phyloP scores from a whole-genome alignment of 2,113 vertebrate genomes.

The Syrrhaptes paradoxus region DNA sequence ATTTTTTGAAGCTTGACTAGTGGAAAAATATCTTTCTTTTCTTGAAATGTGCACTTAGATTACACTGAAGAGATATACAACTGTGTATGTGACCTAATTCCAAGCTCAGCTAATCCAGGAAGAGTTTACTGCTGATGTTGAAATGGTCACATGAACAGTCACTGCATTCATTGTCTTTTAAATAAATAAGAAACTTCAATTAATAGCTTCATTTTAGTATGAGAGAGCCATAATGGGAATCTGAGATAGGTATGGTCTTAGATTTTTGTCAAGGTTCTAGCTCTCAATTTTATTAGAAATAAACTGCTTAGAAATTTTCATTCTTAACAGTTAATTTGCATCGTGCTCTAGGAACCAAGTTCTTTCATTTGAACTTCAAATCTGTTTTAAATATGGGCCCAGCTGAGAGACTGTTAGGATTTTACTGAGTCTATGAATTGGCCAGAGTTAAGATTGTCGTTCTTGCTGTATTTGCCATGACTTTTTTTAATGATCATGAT shows the following conservation, averaged over 20 bases:
- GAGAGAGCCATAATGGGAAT: neutral
- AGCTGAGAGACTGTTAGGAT: neutral
- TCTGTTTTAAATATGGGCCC: accelerated
- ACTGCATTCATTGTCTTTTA: neutral
- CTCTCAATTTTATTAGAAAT: neutral
- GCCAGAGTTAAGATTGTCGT: neutral
- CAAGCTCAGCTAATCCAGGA: neutral
- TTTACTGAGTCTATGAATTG: neutral
- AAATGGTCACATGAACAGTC: neutral
- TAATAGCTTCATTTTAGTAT: neutral
- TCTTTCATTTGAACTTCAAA: neutral
- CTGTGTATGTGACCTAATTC: neutral
- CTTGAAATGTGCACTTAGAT: neutral
- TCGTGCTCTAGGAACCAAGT: neutral
- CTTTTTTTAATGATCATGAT: neutral
- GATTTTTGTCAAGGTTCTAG: neutral
- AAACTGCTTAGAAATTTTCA: neutral
- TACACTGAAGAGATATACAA: neutral
- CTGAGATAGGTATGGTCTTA: neutral
- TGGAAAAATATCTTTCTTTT: neutral
- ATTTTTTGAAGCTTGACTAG: conserved; percentile 11
- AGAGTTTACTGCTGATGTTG: neutral
- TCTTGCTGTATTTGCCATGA: neutral
- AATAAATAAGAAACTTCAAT: neutral
- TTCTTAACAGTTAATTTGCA: neutral